Evolutionary conservation across 2,888 invertebrate genomes (phyloP).

Genomic region (Phyto melanocephala): DNA sequence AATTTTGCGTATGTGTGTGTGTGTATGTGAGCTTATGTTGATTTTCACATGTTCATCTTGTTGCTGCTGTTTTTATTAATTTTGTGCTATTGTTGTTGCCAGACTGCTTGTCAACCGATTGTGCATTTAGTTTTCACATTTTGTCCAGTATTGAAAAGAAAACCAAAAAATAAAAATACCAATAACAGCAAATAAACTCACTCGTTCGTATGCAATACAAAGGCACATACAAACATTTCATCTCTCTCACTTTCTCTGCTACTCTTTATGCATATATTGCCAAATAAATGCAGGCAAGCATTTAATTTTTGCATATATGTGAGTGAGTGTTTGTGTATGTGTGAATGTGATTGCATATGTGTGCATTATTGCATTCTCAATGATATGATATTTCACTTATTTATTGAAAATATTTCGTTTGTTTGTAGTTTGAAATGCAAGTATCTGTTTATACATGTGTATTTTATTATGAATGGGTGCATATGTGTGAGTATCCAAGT

Average conservation of each 20-base stretch:
- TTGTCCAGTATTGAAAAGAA: conserved; percentile 57
- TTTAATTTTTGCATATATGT: conserved; percentile 14
- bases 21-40: background rate
- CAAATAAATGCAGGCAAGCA: conserved; percentile 21
- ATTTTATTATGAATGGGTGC: conserved; percentile 11
- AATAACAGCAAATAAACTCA: too few relatives aligned
- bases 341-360: background rate
- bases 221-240: too few relatives aligned
- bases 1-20: background rate
- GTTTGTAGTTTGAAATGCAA: conserved; percentile 25
- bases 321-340: background rate
- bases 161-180: conserved; percentile 37
- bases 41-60: conserved; percentile 15
- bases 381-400: conserved; percentile 65
- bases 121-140: conserved; percentile 63
- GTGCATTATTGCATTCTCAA: conserved; percentile 45
- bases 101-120: conserved; percentile 65
- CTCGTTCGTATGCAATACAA: too few relatives aligned
- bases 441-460: conserved; percentile 41
- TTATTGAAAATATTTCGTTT: conserved; percentile 62
- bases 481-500: background rate
- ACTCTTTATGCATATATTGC: background rate
- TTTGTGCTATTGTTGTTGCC: conserved; percentile 21
- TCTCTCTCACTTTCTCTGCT: too few relatives aligned
- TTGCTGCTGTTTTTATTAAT: conserved; percentile 19